Percentiles rank a stretch among this genome's conserved stretches.
phyloP scores from a whole-genome alignment of 2,797 vertebrate species.

The Siniperca undulata region DNA sequence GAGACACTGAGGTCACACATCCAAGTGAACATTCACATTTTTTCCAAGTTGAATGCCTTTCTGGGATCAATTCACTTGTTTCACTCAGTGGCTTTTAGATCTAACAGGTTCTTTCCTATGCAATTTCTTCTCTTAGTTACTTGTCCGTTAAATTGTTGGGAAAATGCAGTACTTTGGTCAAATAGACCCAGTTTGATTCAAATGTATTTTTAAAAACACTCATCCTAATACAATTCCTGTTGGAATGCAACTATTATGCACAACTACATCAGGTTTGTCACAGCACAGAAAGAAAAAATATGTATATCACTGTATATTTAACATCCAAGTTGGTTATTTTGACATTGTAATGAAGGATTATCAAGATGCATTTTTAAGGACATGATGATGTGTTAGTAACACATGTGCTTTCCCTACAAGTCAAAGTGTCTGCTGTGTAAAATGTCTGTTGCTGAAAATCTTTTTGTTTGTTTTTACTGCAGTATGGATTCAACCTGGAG shows the following conservation, averaged over 20 bases:
- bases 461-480: slow-evolving; percentile 13
- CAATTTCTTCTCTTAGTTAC: neutral
- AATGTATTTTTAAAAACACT: neutral
- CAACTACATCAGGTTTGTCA: neutral
- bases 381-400: neutral
- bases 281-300: neutral
- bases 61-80: neutral
- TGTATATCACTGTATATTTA: neutral
- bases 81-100: neutral
- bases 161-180: neutral
- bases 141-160: neutral
- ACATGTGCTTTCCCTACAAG: neutral
- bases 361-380: neutral
- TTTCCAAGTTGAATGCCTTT: neutral
- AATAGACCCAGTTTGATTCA: neutral
- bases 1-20: slow-evolving; percentile 84
- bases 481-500: slow-evolving; percentile 93
- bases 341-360: neutral
- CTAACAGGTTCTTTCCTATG: neutral
- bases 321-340: neutral
- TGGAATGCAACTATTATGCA: neutral
- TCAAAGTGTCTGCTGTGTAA: neutral
- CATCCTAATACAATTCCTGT: neutral
- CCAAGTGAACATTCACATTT: neutral
- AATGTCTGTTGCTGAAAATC: neutral